Evolutionary conservation across 92 coral and sea anemone species (phyloP), one percentile per base, ranked within the genome.

Genomic region (Pocillopora grandis): DNA sequence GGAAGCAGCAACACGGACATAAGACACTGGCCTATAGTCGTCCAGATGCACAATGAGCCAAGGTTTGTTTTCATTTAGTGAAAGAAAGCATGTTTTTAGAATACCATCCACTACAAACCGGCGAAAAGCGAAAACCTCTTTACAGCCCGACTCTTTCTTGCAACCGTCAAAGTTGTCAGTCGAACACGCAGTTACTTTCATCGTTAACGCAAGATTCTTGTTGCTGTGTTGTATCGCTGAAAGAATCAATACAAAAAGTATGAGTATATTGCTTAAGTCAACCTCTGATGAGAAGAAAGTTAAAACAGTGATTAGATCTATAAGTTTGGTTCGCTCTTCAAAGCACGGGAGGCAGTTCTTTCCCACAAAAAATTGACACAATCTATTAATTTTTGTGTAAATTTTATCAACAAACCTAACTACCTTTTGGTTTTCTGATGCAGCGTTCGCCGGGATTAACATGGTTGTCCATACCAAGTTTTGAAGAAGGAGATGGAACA

Each of bases 81-180:
- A 81, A 8, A 69, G 85, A 20, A 71, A 81, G 19, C 85, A 81
- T 19, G n/a, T 70, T 1, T 33, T 7, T 2, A 6, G 59, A 23
- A 9, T 6, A 10, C 77, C 85, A 60, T 81, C 85, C 8, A 70
- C 77, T 18, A 56, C 76, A 58, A 70, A 62, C 49, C 57, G 77
- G 12, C 77, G 23, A 23, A 59, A 59, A 14, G 59, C 85, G 6
- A 10, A 37, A n/a, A 1, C 37, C 37, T 81, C 5, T 20, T 6
- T n/a, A 17, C 85, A 81, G 42, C 11, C 31, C 31, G 1, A 3
- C 15, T 59, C 33, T n/a, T 5, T 3, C 77, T 81, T 70, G 19
- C 85, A 81, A 13, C 68, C 67, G 5, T n/a, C 15, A 61, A 59
- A 81, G 85, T 71, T 71, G 60, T 81, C 85, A 1, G 77, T 81